Evolutionary conservation across 2,888 invertebrate species (phyloP), one percentile per base, ranked within the genome.

Genomic region (Oxyscelio sp.): DNA sequence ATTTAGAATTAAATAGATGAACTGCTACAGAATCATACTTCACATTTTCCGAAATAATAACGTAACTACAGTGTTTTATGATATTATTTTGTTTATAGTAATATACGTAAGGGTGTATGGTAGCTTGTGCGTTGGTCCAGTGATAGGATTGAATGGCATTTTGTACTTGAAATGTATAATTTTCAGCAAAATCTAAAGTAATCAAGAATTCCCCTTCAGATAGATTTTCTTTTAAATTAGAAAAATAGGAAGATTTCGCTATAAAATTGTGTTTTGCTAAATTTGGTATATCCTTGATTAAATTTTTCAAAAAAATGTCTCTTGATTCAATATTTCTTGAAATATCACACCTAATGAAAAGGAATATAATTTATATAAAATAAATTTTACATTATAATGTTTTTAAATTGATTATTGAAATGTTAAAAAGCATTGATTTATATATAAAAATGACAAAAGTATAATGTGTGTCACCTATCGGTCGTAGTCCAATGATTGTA

Each of bases 131-230:
- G n/a, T 27, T 54, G 2, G 52, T n/a, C 52, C 52, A 54, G n/a
- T 27, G 56, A 34, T 58, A 38, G 8, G 38, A 58, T 27, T 54
- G 54, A 24, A 27, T 54, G 17, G 81, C 56, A 61, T 81, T 61
- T 54, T 75, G 68, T n/a, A 81, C 66, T 5, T 56, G 68, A 59
- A 59, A 82, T 4, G 79, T 27, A 50, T 79, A 81, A 34, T 81
- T 81, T 65, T 81, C 81, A 34, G 81, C 65, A 52, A 66, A 66
- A 38, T 75, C 75, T 9, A 75, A 56, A 17, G 24, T n/a, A n/a
- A 66, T 31, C 21, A 75, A 21, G n/a, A 43, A 56, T 15, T 75
- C 75, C 13, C 56, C 65, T 3, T 75, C 54, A 11, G 15, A n/a
- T 19, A 65, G 21, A 15, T 9, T 21, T 11, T 56, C 45, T 56